phyloP scores from a whole-genome alignment of 2,888 invertebrate genomes.

The Drosophila lacicola region DNA sequence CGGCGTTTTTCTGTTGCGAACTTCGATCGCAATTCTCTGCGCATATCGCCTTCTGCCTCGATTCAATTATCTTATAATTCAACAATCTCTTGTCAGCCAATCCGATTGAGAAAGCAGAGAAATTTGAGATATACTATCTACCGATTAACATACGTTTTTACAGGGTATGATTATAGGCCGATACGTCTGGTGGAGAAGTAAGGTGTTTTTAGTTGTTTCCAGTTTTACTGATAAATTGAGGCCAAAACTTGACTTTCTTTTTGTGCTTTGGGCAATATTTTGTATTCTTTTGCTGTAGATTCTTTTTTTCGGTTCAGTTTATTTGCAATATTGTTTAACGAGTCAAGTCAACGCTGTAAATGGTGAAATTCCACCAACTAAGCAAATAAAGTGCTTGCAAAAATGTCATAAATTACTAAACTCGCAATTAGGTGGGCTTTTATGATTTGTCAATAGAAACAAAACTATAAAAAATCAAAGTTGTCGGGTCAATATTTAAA shows the following conservation, averaged over 20 bases:
- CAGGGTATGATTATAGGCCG: slow-evolving; percentile 16
- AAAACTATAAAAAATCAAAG: slow-evolving; percentile 10
- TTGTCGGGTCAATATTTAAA: slow-evolving; percentile 35
- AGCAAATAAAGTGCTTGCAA: slow-evolving; percentile 40
- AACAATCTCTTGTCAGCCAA: slow-evolving; percentile 27
- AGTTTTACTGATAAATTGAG: slow-evolving; percentile 51
- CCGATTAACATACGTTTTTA: not conserved
- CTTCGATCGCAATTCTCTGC: slow-evolving; percentile 25
- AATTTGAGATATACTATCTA: not conserved
- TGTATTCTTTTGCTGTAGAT: slow-evolving; percentile 30
- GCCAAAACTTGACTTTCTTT: slow-evolving; percentile 70
- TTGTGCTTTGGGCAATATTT: slow-evolving; percentile 35
- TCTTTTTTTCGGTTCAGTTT: slow-evolving; percentile 44
- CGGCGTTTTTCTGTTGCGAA: slow-evolving; percentile 32
- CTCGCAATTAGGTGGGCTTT: slow-evolving; percentile 43
- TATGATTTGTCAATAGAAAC: slow-evolving; percentile 39
- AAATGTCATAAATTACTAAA: slow-evolving; percentile 51
- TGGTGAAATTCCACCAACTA: slow-evolving; percentile 60
- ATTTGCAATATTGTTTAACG: slow-evolving; percentile 69
- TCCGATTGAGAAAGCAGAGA: not conserved
- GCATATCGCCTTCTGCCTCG: slow-evolving; percentile 6
- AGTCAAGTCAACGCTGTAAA: slow-evolving; percentile 32
- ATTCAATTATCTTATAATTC: slow-evolving; percentile 1
- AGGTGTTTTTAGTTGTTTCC: slow-evolving; percentile 17
- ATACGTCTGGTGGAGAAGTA: not conserved